Evolutionary conservation across 1,140 invertebrate species (phyloP), one percentile per base, ranked within the genome.

Genomic region (Magallana ariakensis): DNA sequence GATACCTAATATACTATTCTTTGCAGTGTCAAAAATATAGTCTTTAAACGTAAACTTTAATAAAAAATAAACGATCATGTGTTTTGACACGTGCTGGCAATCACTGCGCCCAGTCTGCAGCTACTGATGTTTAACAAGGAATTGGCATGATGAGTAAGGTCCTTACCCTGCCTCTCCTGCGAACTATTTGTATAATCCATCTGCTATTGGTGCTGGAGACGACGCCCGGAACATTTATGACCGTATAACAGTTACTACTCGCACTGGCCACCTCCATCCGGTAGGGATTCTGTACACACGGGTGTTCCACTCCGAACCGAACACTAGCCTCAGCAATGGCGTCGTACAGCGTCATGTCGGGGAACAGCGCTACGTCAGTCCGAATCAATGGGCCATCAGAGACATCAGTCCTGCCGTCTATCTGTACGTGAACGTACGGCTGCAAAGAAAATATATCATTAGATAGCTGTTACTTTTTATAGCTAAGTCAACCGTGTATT

Each of bases 221-320:
- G 33, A 75, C 19, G 22, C 66, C 66, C 5, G 66, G 66, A 7
- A 75, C 66, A 75, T 75, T 75, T 13, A 33, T 26, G 13, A 75
- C 66, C 22, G 19, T 75, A 75, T 75, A 75, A 75, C 66, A 75
- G 66, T 75, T 75, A 22, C 66, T 75, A 75, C 22, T 75, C 9
- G 33, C 22, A 75, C 19, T 4, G 2, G 22, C 19, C 10, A 75
- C 66, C 19, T 75, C 22, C 66, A 75, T 75, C 33, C 22, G 19
- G 22, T 33, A 75, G 3, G 66, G 66, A 26, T 75, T 75, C 13
- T 75, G 66, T 75, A 75, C 4, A 75, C 66, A 75, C 22, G 66
- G 66, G 15, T 75, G 66, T 75, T 75, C 66, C 33, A 75, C 66
- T 13, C 66, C 19, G 11, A 75, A 75, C 6, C 22, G 66, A 11